Base-by-base conservation (phyloP, 2,797 vertebrate species). In the Dermochelys coriacea region DNA sequence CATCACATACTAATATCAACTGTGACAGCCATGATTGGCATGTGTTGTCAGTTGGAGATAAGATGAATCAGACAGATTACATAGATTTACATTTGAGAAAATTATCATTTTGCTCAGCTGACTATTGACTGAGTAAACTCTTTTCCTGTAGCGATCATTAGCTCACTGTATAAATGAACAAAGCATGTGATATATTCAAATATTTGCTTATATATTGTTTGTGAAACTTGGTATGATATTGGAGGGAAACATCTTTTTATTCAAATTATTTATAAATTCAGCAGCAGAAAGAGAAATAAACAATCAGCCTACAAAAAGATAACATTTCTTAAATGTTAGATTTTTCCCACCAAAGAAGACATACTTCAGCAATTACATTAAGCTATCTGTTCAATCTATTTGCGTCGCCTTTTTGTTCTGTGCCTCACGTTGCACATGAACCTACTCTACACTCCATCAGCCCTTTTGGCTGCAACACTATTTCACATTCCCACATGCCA, bases 161-260 rank as follows among this genome's bases (percentile, higher is more conserved):
- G 15, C 29, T 93, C 54, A 37, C 27, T 81, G 78, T 81, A 47
- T 57, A 89, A 41, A 47, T 29, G 79, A 57, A 5, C 54, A 61
- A 23, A 59, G 7, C 37, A 79, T 14, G n/a, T 88, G 89, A 79
- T 68, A 34, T 41, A 75, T 14, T 14, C 29, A 91, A 93, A 86
- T 85, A 82, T 61, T 86, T 82, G 37, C 59, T 75, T 47, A 51
- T 8, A 8, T 34, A 21, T 87, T 54, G 15, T 86, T 50, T 57
- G 29, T 75, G 41, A 80, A 89, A 71, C 12, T 27, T 8, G 16
- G 19, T 77, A 21, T 6, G 1, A 34, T 16, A 86, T 4, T 18
- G 34, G n/a, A 3, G 2, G 11, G 75, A 19, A 29, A 41, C 1
- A 41, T 81, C 5, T n/a, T 75, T 77, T 27, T 89, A 6, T 85